These are phyloP conservation scores for Cheilinus undulatus DNA, from an alignment of 2,113 vertebrate species.

Conservation along the genomic window DNA sequence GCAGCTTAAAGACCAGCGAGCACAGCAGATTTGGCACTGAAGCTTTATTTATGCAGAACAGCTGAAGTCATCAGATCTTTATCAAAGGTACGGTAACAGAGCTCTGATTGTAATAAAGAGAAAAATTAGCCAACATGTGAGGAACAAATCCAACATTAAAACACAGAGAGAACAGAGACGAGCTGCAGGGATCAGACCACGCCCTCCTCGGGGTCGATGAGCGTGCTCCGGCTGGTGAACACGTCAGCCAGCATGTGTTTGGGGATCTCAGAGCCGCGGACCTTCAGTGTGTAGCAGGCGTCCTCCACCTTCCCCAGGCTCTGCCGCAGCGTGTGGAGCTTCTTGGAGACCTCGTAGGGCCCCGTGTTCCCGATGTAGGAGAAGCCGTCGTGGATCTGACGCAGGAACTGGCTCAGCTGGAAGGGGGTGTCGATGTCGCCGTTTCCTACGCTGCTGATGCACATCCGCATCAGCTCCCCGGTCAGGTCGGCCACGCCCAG, in stretches of 20 bases:
- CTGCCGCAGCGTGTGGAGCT: conserved; percentile 94
- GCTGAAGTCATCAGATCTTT: conserved; percentile 49
- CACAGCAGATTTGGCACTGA: conserved; percentile 43
- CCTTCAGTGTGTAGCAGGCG: conserved; percentile 93
- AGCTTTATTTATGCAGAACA: conserved; percentile 72
- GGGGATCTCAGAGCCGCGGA: conserved; percentile 96
- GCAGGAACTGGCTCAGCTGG: conserved; percentile 93
- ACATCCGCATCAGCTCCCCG: conserved; percentile 97
- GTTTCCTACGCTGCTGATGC: conserved; percentile 96
- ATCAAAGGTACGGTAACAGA: conserved; percentile 34
- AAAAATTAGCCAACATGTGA: conserved; percentile 26
- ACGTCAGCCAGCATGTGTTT: conserved; percentile 97
- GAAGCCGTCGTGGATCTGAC: conserved; percentile 96
- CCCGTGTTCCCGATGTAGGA: conserved; percentile 97
- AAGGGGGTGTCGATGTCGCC: conserved; percentile 98
- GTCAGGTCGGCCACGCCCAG: conserved; percentile 96
- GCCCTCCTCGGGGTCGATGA: conserved; percentile 92
- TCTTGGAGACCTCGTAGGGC: conserved; percentile 97
- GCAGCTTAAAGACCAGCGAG: conserved; percentile 15
- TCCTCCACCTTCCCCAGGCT: conserved; percentile 97
- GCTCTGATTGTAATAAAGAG: conserved; percentile 33
- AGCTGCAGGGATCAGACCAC: conserved; percentile 78
- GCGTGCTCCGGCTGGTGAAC: conserved; percentile 88
- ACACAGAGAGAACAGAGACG: conserved; percentile 6
- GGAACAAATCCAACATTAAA: conserved; percentile 40